A percentile compares a stretch with the other conserved stretches of the same genome.
Conservation (phyloP, 2,888 invertebrate genomes). For the Trisateles emortualis region DNA sequence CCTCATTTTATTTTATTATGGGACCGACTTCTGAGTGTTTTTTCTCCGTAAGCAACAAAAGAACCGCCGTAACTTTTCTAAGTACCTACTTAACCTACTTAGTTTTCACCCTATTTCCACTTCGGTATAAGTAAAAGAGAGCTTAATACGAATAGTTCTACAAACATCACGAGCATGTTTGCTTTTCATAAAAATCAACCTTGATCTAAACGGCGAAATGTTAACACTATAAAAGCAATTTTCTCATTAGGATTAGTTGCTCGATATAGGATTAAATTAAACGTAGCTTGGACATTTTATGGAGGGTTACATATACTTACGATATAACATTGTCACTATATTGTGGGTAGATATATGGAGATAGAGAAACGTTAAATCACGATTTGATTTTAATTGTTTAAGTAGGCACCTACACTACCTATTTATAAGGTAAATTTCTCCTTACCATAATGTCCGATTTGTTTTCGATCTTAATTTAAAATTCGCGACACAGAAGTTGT, state of each 20-base stretch:
- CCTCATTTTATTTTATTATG: neutral
- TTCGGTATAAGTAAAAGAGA: neutral
- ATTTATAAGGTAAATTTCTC: too few species aligned
- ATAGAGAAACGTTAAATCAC: too few species aligned
- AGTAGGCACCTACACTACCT: too few species aligned
- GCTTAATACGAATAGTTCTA: neutral
- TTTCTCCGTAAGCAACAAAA: too few species aligned
- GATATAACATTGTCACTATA: too few species aligned
- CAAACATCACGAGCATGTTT: neutral
- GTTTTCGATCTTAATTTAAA: too few species aligned
- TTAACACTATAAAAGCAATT: constrained; percentile 7
- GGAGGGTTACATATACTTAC: neutral
- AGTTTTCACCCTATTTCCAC: neutral
- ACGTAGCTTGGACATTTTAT: neutral
- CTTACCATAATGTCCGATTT: too few species aligned
- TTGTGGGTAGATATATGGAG: too few species aligned
- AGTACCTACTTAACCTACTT: neutral
- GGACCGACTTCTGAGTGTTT: too few species aligned
- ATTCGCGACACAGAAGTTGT: too few species aligned
- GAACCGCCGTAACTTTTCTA: too few species aligned
- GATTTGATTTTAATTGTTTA: too few species aligned
- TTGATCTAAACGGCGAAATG: constrained; percentile 19
- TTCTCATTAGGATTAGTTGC: constrained; percentile 3
- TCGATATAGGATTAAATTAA: neutral
- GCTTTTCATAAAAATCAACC: constrained; percentile 15